Conservation (phyloP, 2,113 vertebrate genomes). For the Trochalopteron elliotii region DNA sequence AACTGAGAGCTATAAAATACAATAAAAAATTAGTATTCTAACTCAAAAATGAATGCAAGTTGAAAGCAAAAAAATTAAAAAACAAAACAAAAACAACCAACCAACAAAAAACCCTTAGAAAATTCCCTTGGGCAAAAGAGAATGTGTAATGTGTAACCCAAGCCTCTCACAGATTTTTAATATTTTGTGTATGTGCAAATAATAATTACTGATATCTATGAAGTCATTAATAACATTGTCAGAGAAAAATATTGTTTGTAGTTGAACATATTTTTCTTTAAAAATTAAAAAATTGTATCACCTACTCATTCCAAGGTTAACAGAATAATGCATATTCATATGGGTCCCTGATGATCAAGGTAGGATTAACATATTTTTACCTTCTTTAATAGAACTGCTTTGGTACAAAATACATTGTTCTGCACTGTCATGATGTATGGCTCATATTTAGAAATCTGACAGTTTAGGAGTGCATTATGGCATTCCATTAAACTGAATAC, state of each 20-base stretch:
- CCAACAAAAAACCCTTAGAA: neutral
- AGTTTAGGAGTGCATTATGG: conserved; percentile 27
- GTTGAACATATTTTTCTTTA: neutral
- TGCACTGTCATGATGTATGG: conserved; percentile 29
- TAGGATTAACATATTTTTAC: conserved; percentile 61
- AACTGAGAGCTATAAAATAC: neutral
- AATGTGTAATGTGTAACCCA: neutral
- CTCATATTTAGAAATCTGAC: conserved; percentile 52
- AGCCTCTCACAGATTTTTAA: neutral
- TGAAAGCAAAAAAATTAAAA: neutral
- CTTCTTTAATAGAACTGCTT: conserved; percentile 46
- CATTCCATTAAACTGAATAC: conserved; percentile 40
- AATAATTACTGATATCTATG: conserved; percentile 10
- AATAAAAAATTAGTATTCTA: neutral
- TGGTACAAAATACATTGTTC: conserved; percentile 39
- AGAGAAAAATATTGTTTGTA: neutral
- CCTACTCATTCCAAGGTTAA: conserved; percentile 48
- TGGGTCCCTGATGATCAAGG: conserved; percentile 3
- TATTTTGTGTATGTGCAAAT: neutral
- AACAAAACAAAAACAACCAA: neutral
- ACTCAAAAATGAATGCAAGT: neutral
- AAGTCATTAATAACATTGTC: neutral
- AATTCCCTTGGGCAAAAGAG: neutral
- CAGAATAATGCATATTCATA: conserved; percentile 47
- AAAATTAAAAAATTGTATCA: neutral